Evolutionary conservation across 2,888 invertebrate species (phyloP).

Genomic region (Lasioglossum villosulum): DNA sequence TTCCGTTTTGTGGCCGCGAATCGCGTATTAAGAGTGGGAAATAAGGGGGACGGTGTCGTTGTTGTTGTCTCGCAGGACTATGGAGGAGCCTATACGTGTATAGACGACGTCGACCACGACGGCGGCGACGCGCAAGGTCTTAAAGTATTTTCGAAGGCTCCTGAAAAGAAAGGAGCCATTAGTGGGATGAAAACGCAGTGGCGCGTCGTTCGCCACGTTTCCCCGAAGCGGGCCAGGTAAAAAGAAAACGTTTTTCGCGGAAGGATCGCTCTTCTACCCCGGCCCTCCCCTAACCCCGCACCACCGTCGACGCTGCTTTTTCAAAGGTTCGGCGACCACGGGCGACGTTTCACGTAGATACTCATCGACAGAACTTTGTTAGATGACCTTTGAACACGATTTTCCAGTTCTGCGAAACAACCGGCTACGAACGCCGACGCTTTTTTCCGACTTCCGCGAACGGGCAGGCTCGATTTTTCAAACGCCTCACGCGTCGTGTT

Average conservation of each 20-base stretch:
- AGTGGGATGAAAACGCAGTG: conserved; percentile 59
- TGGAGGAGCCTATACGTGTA: neutral
- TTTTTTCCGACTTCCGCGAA: conserved; percentile 13
- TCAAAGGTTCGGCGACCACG: conserved; percentile 38
- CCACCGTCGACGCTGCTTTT: conserved; percentile 22
- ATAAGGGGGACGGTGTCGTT: conserved; percentile 22
- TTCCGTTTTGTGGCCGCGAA: conserved; percentile 16
- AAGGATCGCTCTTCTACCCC: conserved; percentile 45
- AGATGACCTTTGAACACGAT: conserved; percentile 49
- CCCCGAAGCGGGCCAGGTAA: conserved; percentile 61
- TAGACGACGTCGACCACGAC: neutral
- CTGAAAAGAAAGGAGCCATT: conserved; percentile 60
- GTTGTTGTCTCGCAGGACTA: conserved; percentile 24
- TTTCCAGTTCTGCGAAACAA: conserved; percentile 23
- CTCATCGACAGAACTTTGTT: conserved; percentile 48
- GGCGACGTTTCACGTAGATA: conserved; percentile 54
- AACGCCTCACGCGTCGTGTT: neutral
- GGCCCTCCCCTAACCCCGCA: neutral
- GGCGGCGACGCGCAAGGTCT: conserved; percentile 25
- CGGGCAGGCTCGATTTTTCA: conserved; percentile 19
- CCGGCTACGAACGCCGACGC: neutral
- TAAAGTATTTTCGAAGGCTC: conserved; percentile 45
- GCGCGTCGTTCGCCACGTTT: conserved; percentile 60
- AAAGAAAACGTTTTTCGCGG: conserved; percentile 65
- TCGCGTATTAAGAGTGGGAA: conserved; percentile 12